phyloP scores from a whole-genome alignment of 2,113 vertebrate genomes.

The Glaucidium brasilianum region DNA sequence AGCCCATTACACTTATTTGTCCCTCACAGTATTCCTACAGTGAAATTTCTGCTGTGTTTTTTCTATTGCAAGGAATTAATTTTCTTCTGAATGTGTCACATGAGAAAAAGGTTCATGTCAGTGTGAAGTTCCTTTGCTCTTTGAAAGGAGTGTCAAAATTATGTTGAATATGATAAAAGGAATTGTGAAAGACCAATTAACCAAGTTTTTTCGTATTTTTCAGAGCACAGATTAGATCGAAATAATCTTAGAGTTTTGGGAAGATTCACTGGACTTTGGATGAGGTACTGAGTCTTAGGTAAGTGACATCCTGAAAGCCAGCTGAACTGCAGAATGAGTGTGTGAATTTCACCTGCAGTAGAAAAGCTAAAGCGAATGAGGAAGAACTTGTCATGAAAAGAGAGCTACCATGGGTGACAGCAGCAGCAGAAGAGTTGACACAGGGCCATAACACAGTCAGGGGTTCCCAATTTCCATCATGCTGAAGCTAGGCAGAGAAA shows the following conservation, averaged over 20 bases:
- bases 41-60: not conserved
- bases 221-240: not conserved
- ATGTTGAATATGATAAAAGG: not conserved
- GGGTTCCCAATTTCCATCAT: not conserved
- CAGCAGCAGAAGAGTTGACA: not conserved
- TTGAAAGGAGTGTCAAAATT: not conserved
- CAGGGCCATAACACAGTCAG: not conserved
- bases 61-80: not conserved
- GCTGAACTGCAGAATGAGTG: not conserved
- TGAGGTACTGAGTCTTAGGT: not conserved
- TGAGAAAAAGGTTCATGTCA: not conserved
- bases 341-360: not conserved
- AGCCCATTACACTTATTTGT: not conserved
- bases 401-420: not conserved
- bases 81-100: not conserved
- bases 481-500: not conserved
- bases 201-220: not conserved
- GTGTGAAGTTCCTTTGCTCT: not conserved
- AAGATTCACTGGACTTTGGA: not conserved
- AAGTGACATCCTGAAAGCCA: not conserved
- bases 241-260: not conserved
- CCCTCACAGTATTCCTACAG: not conserved
- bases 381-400: not conserved
- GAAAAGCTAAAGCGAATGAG: not conserved
- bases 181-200: not conserved